Evolutionary conservation across 2,797 vertebrate genomes (phyloP).

Genomic region (Alcedo atthis): DNA sequence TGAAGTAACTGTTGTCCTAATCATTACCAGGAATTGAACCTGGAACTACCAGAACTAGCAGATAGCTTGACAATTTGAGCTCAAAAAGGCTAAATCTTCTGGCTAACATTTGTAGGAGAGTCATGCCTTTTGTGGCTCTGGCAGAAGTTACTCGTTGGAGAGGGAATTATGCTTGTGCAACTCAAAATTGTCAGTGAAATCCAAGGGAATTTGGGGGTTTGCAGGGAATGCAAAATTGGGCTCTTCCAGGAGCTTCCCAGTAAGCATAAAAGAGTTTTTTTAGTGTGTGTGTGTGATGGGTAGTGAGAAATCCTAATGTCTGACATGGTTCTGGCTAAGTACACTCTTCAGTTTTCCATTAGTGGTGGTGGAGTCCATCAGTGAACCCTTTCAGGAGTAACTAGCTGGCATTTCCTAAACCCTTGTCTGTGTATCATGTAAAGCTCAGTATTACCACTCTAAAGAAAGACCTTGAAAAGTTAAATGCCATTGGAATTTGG

Average conservation of each 20-base stretch:
- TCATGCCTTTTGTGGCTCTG: conserved; percentile 62
- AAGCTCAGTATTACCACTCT: conserved; percentile 49
- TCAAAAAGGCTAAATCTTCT: conserved; percentile 55
- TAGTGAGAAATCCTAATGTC: not conserved
- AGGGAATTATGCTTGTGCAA: conserved; percentile 57
- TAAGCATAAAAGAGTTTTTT: not conserved
- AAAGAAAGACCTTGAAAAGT: conserved; percentile 53
- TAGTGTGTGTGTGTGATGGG: not conserved
- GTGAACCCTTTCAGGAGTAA: conserved; percentile 34
- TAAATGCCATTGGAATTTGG: conserved; percentile 71
- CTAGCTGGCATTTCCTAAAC: conserved; percentile 55
- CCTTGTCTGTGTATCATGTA: conserved; percentile 29
- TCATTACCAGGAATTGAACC: conserved; percentile 68
- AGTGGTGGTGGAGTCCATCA: not conserved
- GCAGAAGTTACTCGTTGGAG: conserved; percentile 45
- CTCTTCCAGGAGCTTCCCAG: conserved; percentile 51
- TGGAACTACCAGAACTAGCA: conserved; percentile 52
- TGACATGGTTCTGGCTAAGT: not conserved
- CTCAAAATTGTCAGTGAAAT: conserved; percentile 47
- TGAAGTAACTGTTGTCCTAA: conserved; percentile 48
- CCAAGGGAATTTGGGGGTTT: conserved; percentile 58
- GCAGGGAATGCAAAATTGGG: conserved; percentile 41
- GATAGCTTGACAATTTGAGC: conserved; percentile 52
- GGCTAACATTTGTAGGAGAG: conserved; percentile 47
- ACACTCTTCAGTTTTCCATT: conserved; percentile 43